Evolutionary conservation across 2,113 vertebrate genomes (phyloP).

Genomic region (Tachysurus fulvidraco): DNA sequence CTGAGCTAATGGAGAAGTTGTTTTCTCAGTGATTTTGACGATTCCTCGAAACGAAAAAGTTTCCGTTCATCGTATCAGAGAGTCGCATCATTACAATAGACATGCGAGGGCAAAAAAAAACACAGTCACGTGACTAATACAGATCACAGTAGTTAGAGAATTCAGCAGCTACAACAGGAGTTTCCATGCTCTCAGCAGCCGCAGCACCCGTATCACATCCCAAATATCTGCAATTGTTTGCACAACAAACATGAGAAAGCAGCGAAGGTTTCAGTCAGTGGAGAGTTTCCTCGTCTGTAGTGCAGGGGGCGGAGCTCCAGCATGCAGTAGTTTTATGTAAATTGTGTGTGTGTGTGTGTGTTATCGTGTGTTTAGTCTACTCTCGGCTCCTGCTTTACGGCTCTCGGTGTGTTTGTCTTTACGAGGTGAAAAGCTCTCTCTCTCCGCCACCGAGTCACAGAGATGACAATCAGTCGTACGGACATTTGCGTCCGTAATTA

Average conservation of each 20-base stretch:
- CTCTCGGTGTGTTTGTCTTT: background rate
- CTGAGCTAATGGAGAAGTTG: no score
- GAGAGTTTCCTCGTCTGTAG: background rate
- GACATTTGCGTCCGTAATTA: no score
- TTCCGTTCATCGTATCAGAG: background rate
- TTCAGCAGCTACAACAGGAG: background rate
- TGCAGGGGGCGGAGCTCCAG: background rate
- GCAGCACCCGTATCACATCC: background rate
- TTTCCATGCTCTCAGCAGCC: background rate
- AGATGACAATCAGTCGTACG: background rate
- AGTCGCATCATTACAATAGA: background rate
- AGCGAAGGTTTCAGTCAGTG: background rate
- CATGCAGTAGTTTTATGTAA: background rate
- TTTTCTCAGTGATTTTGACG: background rate
- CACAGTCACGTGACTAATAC: background rate
- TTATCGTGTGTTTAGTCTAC: constrained; percentile 3
- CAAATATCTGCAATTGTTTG: background rate
- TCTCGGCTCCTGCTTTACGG: background rate
- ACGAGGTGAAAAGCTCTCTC: background rate
- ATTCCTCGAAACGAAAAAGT: background rate
- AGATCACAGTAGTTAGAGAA: background rate
- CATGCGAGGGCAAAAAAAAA: no score
- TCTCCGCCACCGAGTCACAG: background rate
- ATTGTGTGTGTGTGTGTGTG: background rate
- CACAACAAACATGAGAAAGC: background rate